Base-by-base conservation (phyloP, 2,797 vertebrate genomes). In the Botia kubotai region DNA sequence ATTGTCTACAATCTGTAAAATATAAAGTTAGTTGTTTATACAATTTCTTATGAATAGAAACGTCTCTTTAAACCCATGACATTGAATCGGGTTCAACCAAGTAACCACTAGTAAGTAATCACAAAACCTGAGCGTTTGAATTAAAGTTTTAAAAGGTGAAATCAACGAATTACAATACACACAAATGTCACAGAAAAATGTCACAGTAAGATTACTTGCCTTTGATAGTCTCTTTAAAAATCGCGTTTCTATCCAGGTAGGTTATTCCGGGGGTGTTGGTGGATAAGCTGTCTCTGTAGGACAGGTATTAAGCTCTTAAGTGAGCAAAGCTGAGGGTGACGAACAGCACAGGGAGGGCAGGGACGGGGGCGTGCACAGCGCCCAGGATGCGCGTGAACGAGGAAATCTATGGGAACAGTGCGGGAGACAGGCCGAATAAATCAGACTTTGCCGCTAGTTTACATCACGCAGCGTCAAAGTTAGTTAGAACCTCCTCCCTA, bases 251-350 rank as follows among this genome's bases (percentile, higher is more conserved):
- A 11, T 60, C 57, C 33, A 16, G 52, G 67, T 4, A 39, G 36
- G 58, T 82, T 8, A 78, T 77, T 87, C 88, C 86, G 68, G 33
- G 39, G 76, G 66, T 53, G 83, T 70, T 52, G 79, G 14, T 62
- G 65, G 6, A 72, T 57, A 58, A 83, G 78, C 14, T 57, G 50
- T 29, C 52, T 78, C 53, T 67, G 81, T 74, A 2, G 72, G 10
- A 4, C 77, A 82, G 83, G 68, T 92, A 57, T 74, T 90, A 91
- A 87, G 87, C 91, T 90, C 89, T 91, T 89, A 87, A 88, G 82
- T 4, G 82, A 69, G 39, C 77, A 72, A 53, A 66, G 65, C 70
- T 66, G 69, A 70, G 74, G 8, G 57, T 36, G 63, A 66, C 17
- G 43, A 23, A 46, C 21, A 55, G 21, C 33, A 21, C 21, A 1